Evolutionary conservation across 2,888 invertebrate species (phyloP).

Genomic region (Drosophila ezoana): DNA sequence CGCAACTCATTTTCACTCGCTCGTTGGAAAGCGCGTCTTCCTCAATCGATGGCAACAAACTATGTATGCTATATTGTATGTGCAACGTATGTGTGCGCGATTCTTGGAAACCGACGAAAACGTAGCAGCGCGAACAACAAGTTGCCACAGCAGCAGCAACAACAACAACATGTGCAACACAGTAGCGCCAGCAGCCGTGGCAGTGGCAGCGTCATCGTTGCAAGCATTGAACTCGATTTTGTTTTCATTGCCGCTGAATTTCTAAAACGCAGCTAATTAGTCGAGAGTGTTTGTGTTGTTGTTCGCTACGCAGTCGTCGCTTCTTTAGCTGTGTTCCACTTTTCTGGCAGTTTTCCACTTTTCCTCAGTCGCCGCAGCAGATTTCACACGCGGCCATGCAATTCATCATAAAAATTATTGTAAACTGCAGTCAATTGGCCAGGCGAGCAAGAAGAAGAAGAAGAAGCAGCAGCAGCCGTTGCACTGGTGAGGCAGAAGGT

Average conservation of each 20-base stretch:
- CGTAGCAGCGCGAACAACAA: conserved; percentile 49
- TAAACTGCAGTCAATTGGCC: conserved; percentile 71
- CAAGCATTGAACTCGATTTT: conserved; percentile 82
- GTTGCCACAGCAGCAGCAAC: conserved; percentile 22
- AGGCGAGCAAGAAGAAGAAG: conserved; percentile 6
- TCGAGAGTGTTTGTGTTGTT: conserved; percentile 73
- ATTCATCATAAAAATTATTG: conserved; percentile 81
- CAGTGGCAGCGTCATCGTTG: conserved; percentile 59
- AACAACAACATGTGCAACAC: conserved; percentile 35
- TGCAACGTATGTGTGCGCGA: conserved; percentile 35
- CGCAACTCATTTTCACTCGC: conserved; percentile 67
- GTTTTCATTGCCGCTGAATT: conserved; percentile 81
- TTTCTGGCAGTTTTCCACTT: conserved; percentile 80
- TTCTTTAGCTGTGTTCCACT: conserved; percentile 77
- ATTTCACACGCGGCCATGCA: conserved; percentile 81
- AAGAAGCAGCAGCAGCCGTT: not conserved
- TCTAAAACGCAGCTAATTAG: conserved; percentile 81
- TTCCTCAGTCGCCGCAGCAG: conserved; percentile 67
- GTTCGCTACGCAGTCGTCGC: conserved; percentile 57
- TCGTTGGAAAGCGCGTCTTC: conserved; percentile 62
- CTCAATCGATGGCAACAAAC: conserved; percentile 36
- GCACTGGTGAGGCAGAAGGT: conserved; percentile 1
- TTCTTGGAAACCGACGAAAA: conserved; percentile 72
- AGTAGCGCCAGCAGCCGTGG: conserved; percentile 10
- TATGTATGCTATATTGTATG: conserved; percentile 36